Percentiles rank a stretch among this genome's conserved stretches.
phyloP scores from a whole-genome alignment of 2,888 invertebrate genomes.

The Patella caerulea region DNA sequence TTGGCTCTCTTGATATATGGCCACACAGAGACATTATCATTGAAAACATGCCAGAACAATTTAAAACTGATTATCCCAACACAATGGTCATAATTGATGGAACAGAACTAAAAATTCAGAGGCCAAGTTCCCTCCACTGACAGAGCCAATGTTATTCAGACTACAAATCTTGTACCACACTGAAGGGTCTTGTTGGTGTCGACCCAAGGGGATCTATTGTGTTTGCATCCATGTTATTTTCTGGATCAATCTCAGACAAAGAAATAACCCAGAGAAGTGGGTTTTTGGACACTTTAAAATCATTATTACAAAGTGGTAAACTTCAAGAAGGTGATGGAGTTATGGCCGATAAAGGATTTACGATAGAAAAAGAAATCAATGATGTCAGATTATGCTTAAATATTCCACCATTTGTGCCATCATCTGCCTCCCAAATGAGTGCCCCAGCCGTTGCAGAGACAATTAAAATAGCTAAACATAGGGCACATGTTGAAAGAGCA shows the following conservation, averaged over 20 bases:
- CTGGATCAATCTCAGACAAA: conserved; percentile 28
- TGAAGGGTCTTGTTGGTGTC: conserved; percentile 25
- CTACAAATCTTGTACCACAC: conserved; percentile 32
- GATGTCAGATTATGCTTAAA: neutral
- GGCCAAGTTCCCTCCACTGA: neutral
- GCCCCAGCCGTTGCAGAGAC: neutral
- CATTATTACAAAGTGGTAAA: neutral
- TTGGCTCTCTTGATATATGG: neutral
- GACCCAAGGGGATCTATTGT: conserved; percentile 32
- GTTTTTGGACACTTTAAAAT: conserved; percentile 13
- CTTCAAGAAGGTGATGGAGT: neutral
- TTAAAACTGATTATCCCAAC: neutral
- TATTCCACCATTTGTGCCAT: neutral
- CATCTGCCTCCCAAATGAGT: neutral
- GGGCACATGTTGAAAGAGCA: neutral
- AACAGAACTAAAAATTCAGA: conserved; percentile 11
- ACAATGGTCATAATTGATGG: conserved; percentile 16
- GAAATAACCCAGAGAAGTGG: conserved; percentile 21
- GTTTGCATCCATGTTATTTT: conserved; percentile 28
- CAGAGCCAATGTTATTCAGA: conserved; percentile 26
- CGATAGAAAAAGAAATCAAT: neutral
- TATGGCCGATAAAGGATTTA: neutral
- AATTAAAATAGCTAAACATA: neutral
- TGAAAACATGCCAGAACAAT: neutral
- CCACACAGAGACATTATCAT: neutral